These are phyloP conservation scores for Rhagonycha lutea DNA, from an alignment of 2,888 invertebrate genomes.

Conservation along the genomic window DNA sequence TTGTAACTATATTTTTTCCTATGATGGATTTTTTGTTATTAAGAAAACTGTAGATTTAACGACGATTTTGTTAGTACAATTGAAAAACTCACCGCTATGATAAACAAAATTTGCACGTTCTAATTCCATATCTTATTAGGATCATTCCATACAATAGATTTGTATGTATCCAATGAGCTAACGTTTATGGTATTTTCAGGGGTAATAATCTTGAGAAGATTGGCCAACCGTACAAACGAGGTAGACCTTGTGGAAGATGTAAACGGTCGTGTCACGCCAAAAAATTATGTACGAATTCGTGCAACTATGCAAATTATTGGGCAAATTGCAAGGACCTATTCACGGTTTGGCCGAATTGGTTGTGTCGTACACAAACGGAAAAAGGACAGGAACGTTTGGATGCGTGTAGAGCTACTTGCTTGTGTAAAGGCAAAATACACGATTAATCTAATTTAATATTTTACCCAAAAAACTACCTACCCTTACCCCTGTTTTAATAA, in stretches of 20 bases:
- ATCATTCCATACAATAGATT: background rate
- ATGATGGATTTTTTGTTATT: background rate
- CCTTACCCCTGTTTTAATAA: no score
- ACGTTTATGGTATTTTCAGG: constrained; percentile 55
- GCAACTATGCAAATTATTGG: constrained; percentile 70
- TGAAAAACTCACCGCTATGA: background rate
- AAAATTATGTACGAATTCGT: constrained; percentile 75
- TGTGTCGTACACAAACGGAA: constrained; percentile 59
- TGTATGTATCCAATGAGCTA: background rate
- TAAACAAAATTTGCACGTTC: background rate
- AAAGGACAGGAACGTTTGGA: constrained; percentile 60
- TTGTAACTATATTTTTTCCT: background rate
- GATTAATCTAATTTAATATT: constrained; percentile 37
- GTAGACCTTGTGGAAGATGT: constrained; percentile 69
- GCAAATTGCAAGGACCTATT: constrained; percentile 72
- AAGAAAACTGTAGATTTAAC: background rate
- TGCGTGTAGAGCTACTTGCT: constrained; percentile 75
- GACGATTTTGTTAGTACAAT: background rate
- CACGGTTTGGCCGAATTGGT: constrained; percentile 62
- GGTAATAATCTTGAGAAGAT: constrained; percentile 68
- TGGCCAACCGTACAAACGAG: constrained; percentile 70
- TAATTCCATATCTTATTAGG: background rate
- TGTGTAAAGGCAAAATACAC: constrained; percentile 64
- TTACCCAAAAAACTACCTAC: background rate
- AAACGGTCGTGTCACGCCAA: constrained; percentile 64